Evolutionary conservation across 2,113 vertebrate species (phyloP).

Genomic region (Cervus canadensis): DNA sequence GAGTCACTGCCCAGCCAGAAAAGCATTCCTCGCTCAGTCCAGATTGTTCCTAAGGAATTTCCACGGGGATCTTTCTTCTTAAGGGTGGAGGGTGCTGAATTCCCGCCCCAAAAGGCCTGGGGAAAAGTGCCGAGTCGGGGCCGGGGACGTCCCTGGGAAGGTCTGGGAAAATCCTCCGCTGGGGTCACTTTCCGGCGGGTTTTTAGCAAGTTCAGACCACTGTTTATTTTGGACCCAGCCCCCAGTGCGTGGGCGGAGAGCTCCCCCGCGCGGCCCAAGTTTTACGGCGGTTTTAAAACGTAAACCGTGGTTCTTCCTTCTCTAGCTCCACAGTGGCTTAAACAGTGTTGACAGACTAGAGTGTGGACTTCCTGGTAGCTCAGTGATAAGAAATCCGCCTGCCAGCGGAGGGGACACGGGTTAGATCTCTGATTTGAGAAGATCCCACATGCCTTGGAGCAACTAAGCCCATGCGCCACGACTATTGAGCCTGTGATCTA

Average conservation of each 20-base stretch:
- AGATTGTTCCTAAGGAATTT: conserved; percentile 41
- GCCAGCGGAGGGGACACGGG: background rate
- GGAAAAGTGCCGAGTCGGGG: background rate
- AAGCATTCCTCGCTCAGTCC: too few relatives aligned
- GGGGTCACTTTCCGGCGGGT: background rate
- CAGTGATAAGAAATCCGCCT: background rate
- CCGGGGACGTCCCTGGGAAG: background rate
- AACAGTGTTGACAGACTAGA: background rate
- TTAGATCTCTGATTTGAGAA: background rate
- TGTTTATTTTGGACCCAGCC: accelerated
- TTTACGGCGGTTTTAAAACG: background rate
- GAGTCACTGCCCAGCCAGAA: background rate
- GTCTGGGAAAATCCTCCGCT: background rate
- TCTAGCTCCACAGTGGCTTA: background rate
- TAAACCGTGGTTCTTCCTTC: background rate
- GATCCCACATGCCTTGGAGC: background rate
- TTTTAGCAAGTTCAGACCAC: background rate
- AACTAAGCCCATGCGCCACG: background rate
- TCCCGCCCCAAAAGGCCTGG: background rate
- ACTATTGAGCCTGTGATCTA: background rate
- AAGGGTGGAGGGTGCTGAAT: background rate
- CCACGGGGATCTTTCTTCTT: conserved; percentile 53
- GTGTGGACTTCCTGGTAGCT: background rate
- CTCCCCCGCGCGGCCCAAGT: background rate
- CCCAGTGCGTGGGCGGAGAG: background rate